Base-by-base conservation (phyloP, 2,888 invertebrate genomes). In the Rotaria magnacalcarata region DNA sequence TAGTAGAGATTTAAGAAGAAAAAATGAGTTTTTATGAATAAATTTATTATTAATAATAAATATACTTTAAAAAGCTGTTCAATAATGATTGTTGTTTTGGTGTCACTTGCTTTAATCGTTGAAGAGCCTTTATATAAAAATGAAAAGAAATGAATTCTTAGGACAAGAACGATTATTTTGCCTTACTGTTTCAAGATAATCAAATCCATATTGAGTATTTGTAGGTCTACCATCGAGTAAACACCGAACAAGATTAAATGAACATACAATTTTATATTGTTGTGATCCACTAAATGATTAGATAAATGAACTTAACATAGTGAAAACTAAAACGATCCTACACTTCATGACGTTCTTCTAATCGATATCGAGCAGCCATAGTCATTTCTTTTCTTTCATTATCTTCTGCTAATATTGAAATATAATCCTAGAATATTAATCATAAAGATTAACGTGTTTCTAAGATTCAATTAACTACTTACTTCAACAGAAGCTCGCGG, bases 351-450 rank as follows among this genome's bases (percentile, higher is more conserved):
- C 47, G 80, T 47, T 80, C 80, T 47, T 80, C 80, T 47, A 80
- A 47, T 80, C 80, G 24, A 43, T 14, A 14, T 80, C 80, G 21
- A n/a, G 80, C 80, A 11, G 80, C 80, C 80, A 80, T 47, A 6
- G 80, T 47, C 80, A 80, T 80, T 47, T 80, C 80, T 47, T 80
- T 80, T n/a, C 24, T 80, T 47, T 80, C 80, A 47, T 80, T 80
- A 43, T 80, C 80, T 24, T 80, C 80, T 2, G 47, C 80, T 80
- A 80, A 47, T 47, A 80, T 4, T 47, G 80, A 47, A 47, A 80
- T 80, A 80, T 24, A 80, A 24, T 80, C 80, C 80, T 80, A 80
- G 47, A 80, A 47, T 21, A 50, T n/a, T 41, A 41, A 41, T 43
- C 2, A 52, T 24, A 58, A 5, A 34, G 34, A 34, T 34, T 34